These are phyloP conservation scores for Thinocorus orbignyianus DNA, from an alignment of 2,113 vertebrate species.

Conservation along the genomic window DNA sequence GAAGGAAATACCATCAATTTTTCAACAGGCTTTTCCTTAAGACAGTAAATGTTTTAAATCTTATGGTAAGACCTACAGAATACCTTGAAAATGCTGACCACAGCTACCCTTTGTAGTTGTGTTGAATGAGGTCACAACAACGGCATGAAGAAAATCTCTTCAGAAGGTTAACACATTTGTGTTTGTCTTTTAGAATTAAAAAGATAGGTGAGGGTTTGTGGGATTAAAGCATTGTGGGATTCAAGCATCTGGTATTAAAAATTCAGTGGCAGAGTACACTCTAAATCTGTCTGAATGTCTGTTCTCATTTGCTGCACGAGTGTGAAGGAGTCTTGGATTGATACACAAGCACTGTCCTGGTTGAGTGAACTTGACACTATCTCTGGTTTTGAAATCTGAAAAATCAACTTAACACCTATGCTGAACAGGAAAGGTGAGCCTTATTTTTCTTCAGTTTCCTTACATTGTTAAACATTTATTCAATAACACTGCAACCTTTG, in stretches of 20 bases:
- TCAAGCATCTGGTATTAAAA: neutral
- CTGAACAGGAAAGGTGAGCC: neutral
- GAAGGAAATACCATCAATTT: neutral
- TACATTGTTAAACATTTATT: neutral
- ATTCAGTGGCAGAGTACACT: neutral
- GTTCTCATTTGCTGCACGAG: neutral
- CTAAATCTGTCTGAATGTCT: neutral
- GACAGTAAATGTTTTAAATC: neutral
- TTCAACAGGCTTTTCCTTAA: neutral
- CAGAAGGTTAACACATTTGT: neutral
- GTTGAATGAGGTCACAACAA: neutral
- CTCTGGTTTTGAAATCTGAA: neutral
- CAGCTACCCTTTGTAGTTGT: neutral
- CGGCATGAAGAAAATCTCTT: neutral
- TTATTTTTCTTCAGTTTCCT: neutral
- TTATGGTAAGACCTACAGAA: neutral
- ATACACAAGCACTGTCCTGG: neutral
- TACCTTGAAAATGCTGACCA: neutral
- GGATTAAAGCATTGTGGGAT: neutral
- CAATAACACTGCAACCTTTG: neutral
- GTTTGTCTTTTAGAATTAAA: neutral
- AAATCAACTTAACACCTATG: neutral
- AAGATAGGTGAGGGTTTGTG: neutral
- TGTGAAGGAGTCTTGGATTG: neutral
- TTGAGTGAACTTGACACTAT: neutral